Base-by-base conservation (phyloP, 2,113 vertebrate species). In the Clarias magur region DNA sequence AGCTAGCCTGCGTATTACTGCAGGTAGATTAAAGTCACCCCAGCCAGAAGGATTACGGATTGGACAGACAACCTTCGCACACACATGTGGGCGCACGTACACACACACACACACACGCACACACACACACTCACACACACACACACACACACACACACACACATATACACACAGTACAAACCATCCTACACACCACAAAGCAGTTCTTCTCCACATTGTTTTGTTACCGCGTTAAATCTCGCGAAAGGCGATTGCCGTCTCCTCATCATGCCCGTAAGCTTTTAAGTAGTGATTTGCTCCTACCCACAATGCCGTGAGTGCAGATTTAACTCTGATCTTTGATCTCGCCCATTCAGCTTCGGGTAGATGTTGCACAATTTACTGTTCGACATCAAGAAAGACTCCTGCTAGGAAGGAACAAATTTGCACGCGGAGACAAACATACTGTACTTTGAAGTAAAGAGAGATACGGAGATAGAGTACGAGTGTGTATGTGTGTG, bases 1-100 rank as follows among this genome's bases (percentile, higher is more conserved):
- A 84, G 73, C 92, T 88, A 89, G 80, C 90, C 91, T 68, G 72
- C 89, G 91, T 93, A 91, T 92, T 95, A 94, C 94, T 93, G 94
- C 93, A 94, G 92, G 90, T 94, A 94, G 93, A 94, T 94, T 92
- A 93, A 92, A 67, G 82, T 86, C 88, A 89, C 85, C 83, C 90
- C 90, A 38, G 83, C 89, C 93, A 89, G 73, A 53, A 67, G 63
- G 81, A 87, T 30, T 63, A 78, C 15, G 38, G 17, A 76, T 65
- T 65, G 68, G 57, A 80, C 13, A 15, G 56, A 53, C 59, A 80
- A 83, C 63, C 25, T n/a, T 48, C 82, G 70, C 63, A 70, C 42
- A 53, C 62, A 67, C 62, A 53, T 7, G 53, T 38, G 70, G n/a
- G 56, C 38, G 56, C 9, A 27, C 25, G 42, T 38, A 79, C 16